Evolutionary conservation across 35 echinoderm and acorn worm species (phyloP), one percentile per base, ranked within the genome.

Genomic region (Chiridota heheva): DNA sequence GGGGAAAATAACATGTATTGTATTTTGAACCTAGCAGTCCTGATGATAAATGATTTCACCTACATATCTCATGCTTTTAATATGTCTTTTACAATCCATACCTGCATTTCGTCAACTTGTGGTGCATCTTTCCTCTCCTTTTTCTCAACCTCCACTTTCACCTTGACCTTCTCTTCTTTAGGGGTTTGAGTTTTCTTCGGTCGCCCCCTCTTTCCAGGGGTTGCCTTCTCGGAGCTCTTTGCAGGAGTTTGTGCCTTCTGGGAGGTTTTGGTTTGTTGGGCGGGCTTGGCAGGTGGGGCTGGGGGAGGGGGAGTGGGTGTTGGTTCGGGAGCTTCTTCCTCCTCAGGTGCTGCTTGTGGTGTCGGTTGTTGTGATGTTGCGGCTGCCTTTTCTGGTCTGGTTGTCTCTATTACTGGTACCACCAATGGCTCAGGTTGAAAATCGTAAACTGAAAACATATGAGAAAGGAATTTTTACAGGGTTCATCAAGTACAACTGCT

Each of bases 121-220:
- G 83, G 56, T 37, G 76, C 77, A 40, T 55, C 74, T 30, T 62
- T 44, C 39, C 74, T 89, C 16, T 72, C 43, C 58, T 86, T 63
- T n/a, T 33, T 51, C 25, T 45, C 81, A 2, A 45, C 42, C 6
- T 65, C 60, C 53, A 55, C 55, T 41, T 74, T 85, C 15, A 70
- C 45, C 17, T n/a, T 38, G 2, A 44, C 49, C 70, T 71, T 55
- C 89, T 63, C 53, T n/a, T 42, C 40, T n/a, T n/a, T n/a, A n/a
- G n/a, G n/a, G n/a, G n/a, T n/a, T n/a, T n/a, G n/a, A 15, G 5
- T 46, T 62, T 81, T 60, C 73, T 77, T 77, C n/a, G 67, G 33
- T 41, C 38, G 28, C 3, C 36, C 42, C 60, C 49, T 7, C 71
- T 77, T 90, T 53, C 56, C 71, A 63, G 69, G 77, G 15, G 35